These are phyloP conservation scores for Pammene fasciana DNA, from an alignment of 2,888 invertebrate species.

Conservation along the genomic window DNA sequence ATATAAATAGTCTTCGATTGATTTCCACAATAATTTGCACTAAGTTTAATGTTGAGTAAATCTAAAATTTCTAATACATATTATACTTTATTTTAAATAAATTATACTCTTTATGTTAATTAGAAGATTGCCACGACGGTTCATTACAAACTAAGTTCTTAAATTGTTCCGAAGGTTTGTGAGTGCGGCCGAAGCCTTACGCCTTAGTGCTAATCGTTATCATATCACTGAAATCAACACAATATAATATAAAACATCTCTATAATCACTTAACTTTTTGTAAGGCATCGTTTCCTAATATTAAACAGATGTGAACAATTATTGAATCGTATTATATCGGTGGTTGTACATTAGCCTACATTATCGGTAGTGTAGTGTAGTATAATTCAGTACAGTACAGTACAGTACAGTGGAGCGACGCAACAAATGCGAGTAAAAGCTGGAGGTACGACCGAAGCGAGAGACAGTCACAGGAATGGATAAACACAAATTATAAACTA, in stretches of 20 bases:
- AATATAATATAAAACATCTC: slow-evolving; percentile 81
- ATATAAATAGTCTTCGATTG: slow-evolving; percentile 82
- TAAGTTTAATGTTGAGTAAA: slow-evolving; percentile 83
- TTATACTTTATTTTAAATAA: slow-evolving; percentile 81
- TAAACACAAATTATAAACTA: slow-evolving; percentile 74
- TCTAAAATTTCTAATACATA: slow-evolving; percentile 84
- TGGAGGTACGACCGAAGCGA: slow-evolving; percentile 58
- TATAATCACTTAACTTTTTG: slow-evolving; percentile 80
- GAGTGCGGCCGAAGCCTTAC: slow-evolving; percentile 65
- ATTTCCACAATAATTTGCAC: slow-evolving; percentile 83
- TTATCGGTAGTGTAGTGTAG: slow-evolving; percentile 45
- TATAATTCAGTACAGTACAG: neutral
- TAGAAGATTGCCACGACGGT: slow-evolving; percentile 80
- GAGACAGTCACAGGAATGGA: slow-evolving; percentile 70
- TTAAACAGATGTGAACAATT: slow-evolving; percentile 76
- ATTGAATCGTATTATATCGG: slow-evolving; percentile 70
- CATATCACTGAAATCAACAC: slow-evolving; percentile 81
- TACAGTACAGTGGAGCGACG: slow-evolving; percentile 28
- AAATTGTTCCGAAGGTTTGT: slow-evolving; percentile 79
- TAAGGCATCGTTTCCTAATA: slow-evolving; percentile 81
- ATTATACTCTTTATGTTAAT: slow-evolving; percentile 82
- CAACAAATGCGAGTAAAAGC: slow-evolving; percentile 46
- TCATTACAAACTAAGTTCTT: slow-evolving; percentile 82
- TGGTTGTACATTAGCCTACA: slow-evolving; percentile 77
- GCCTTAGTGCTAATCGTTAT: slow-evolving; percentile 76